These are phyloP conservation scores for Lepidochrysops patricia DNA, from an alignment of 2,888 invertebrate genomes.

Conservation along the genomic window DNA sequence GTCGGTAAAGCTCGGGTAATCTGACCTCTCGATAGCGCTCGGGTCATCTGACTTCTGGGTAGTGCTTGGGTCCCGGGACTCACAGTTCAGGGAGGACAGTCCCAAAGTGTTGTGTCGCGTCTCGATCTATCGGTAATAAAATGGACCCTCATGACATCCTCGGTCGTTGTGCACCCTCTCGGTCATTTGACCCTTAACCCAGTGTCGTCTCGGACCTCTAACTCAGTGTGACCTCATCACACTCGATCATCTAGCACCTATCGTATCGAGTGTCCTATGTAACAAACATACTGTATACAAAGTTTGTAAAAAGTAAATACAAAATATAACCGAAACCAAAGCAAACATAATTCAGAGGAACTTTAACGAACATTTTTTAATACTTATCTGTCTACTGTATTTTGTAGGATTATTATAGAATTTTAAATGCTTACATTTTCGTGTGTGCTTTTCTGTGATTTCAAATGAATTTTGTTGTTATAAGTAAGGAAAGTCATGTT, in stretches of 20 bases:
- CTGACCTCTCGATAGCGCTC: constrained; percentile 18
- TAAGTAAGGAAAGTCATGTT: neutral
- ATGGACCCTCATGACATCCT: neutral
- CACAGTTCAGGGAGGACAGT: neutral
- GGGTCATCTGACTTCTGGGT: constrained; percentile 16
- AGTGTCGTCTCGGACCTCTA: neutral
- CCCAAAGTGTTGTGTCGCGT: neutral
- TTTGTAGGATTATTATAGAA: neutral
- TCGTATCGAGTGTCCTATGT: neutral
- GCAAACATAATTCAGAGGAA: neutral
- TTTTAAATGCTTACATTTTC: neutral
- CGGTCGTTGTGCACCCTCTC: neutral
- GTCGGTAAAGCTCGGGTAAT: no score
- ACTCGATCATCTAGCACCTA: neutral
- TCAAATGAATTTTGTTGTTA: neutral
- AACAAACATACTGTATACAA: neutral
- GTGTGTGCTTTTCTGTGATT: neutral
- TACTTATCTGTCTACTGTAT: no score
- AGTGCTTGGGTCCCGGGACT: constrained; percentile 24
- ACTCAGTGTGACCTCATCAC: neutral
- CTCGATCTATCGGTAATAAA: neutral
- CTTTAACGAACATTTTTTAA: neutral
- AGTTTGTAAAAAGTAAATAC: neutral
- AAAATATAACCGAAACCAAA: neutral
- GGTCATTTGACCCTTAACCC: neutral